Evolutionary conservation across 2,888 invertebrate genomes (phyloP), one percentile per base, ranked within the genome.

Genomic region (Cephus pulcher): DNA sequence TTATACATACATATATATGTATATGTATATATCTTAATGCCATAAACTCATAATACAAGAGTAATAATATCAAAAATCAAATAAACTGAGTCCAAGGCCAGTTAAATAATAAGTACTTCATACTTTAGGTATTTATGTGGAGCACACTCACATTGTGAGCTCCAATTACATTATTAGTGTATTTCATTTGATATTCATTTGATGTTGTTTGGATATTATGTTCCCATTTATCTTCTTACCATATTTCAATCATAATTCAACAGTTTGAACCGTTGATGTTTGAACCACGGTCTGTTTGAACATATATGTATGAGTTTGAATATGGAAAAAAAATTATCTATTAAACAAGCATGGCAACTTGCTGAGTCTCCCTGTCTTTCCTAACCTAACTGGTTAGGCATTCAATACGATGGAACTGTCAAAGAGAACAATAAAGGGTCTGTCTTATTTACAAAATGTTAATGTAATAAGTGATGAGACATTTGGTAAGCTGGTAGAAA

Each of bases 351-450:
- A 56, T 56, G 56, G 15, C 56, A 56, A 9, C 23, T 56, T 23
- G 23, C 56, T 23, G 23, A 4, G 6, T 23, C 23, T 40, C 2
- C 4, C 40, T 23, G 40, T 40, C 0, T 56, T 23, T 56, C 15
- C 56, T 56, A 56, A 56, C 56, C 56, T 23, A 23, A 56, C 56
- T 23, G 40, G 56, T 23, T 56, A 56, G 23, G 9, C 56, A 56
- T 56, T 9, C 56, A 23, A 56, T 56, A 77, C 15, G 75, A 90
- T 90, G 90, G 89, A 90, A 80, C 79, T 90, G 68, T 84, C 87
- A 9, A 85, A 86, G 33, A 81, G 81, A 68, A 83, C 84, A 56
- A 81, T 88, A 15, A 82, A 84, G 70, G 84, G 82, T 12, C 76
- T 90, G 12, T 74, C 80, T 15, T 82, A 84, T 73, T 80, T 86